These are phyloP conservation scores for Varanus salvator DNA, from an alignment of 2,113 vertebrate genomes.

Conservation along the genomic window DNA sequence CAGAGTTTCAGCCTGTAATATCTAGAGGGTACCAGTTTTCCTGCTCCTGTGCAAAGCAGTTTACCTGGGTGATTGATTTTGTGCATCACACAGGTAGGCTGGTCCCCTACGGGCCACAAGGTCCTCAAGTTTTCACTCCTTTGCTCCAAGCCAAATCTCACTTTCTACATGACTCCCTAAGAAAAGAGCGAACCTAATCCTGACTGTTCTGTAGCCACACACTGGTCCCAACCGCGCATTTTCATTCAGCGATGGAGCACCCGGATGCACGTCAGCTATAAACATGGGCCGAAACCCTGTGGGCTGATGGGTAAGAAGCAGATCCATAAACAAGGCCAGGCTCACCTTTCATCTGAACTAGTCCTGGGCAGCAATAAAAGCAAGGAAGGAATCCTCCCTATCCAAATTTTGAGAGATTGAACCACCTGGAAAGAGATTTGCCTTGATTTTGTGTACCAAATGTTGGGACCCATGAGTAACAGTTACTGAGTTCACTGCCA, in stretches of 20 bases:
- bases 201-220: neutral
- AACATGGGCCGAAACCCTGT: neutral
- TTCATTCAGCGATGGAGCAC: neutral
- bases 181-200: neutral
- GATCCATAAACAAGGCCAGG: neutral
- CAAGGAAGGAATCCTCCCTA: neutral
- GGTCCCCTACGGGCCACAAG: neutral
- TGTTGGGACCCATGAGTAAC: neutral
- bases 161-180: neutral
- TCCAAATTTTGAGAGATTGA: constrained; percentile 1
- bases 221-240: too few species aligned
- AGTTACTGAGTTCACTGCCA: neutral
- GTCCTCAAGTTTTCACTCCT: too few species aligned
- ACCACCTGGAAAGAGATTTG: neutral
- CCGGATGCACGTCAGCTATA: neutral
- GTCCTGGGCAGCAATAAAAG: too few species aligned
- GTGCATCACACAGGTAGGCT: neutral
- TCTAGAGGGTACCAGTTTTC: too few species aligned
- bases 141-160: neutral
- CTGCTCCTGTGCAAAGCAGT: neutral
- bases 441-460: neutral
- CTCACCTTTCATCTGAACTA: neutral
- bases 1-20: too few species aligned
- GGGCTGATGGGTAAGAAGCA: neutral
- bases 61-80: neutral